Evolutionary conservation across 2,888 invertebrate genomes (phyloP).

Genomic region (Orgyia antiqua): DNA sequence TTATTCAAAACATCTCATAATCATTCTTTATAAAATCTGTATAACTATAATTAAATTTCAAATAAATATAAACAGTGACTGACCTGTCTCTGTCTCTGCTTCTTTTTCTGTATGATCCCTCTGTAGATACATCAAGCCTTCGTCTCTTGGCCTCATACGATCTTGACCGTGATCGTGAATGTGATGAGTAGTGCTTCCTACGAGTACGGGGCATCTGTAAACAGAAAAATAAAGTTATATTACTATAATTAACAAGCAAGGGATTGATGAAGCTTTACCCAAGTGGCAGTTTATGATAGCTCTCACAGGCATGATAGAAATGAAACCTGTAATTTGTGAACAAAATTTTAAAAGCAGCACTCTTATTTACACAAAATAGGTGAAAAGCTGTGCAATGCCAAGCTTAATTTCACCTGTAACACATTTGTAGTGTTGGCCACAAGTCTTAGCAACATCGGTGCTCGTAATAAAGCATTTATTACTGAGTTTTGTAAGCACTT

Average conservation of each 20-base stretch:
- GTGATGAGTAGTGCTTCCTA: constrained; percentile 86
- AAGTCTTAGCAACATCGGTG: constrained; percentile 22
- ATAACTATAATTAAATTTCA: too few species aligned
- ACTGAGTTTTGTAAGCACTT: constrained; percentile 36
- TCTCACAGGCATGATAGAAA: background rate
- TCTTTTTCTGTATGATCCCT: constrained; percentile 66
- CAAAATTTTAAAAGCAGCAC: background rate
- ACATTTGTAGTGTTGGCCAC: background rate
- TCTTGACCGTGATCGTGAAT: constrained; percentile 76
- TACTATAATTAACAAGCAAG: constrained; percentile 12
- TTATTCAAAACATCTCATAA: too few species aligned
- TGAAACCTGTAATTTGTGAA: too few species aligned
- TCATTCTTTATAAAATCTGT: too few species aligned
- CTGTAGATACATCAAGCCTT: constrained; percentile 74
- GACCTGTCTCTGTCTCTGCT: constrained; percentile 80
- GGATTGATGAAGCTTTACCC: too few species aligned
- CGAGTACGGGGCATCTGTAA: constrained; percentile 90
- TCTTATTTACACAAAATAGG: background rate
- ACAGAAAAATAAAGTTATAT: background rate
- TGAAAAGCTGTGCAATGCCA: constrained; percentile 16
- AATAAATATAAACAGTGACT: constrained; percentile 36
- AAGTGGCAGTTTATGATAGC: background rate
- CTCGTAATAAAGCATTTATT: constrained; percentile 38
- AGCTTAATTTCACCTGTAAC: constrained; percentile 10
- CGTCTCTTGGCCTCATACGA: constrained; percentile 83